Evolutionary conservation across 2,113 vertebrate genomes (phyloP), one percentile per base, ranked within the genome.

Genomic region (Caranx melampygus): DNA sequence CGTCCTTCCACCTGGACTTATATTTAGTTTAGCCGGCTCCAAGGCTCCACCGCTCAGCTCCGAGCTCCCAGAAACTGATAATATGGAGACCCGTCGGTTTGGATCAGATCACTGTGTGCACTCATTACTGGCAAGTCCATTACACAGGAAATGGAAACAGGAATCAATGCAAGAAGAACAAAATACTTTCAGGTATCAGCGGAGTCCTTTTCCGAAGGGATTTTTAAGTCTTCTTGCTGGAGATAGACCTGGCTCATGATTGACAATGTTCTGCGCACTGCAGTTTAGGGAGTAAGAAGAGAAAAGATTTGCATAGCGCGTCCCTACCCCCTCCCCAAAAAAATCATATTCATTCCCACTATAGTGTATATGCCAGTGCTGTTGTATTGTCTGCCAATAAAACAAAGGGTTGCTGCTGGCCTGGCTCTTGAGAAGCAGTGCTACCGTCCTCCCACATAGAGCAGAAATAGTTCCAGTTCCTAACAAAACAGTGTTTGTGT

Each of bases 391-490:
- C 55, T 82, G 81, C 89, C 83, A 90, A 57, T 86, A 88, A 87
- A 87, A 87, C 75, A 89, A 90, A 90, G 78, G 63, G 49, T 68
- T 81, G 78, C 75, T 82, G 80, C 83, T 76, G 78, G 84, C 83
- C 87, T 61, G 54, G 83, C 85, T 85, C 78, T 87, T 72, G 84
- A 90, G 89, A 85, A 85, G 79, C 90, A 66, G 68, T 45, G 75
- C 65, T 86, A 47, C 73, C 75, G 44, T 92, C 91, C 92, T 92
- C 93, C 92, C 90, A 93, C 92, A 87, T 76, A 33, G 35, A 87
- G 88, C 91, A 91, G 83, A 93, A 94, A 93, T 93, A 93, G 91
- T 93, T 91, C 81, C 73, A 47, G 72, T 75, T 92, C 73, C 77
- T 60, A 77, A 87, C 86, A 90, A 92, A 92, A 89, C 90, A 89